These are phyloP conservation scores for Bedellia somnulentella DNA, from an alignment of 2,888 invertebrate genomes.

Conservation along the genomic window DNA sequence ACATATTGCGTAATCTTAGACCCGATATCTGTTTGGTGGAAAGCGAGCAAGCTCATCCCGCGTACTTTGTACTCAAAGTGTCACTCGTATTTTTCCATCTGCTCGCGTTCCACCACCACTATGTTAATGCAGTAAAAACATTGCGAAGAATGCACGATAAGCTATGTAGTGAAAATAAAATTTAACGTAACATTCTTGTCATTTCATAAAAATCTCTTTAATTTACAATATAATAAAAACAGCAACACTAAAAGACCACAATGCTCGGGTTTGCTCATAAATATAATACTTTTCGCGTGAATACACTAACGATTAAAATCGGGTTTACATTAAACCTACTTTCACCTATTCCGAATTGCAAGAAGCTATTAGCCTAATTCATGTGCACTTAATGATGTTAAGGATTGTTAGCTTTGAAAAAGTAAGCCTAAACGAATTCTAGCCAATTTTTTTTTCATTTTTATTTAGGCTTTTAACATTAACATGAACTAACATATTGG, in stretches of 20 bases:
- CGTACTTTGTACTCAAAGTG: conserved; percentile 44
- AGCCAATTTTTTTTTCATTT: conserved; percentile 36
- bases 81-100: conserved; percentile 9
- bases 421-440: conserved; percentile 49
- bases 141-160: conserved; percentile 30
- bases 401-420: conserved; percentile 49
- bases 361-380: conserved; percentile 47
- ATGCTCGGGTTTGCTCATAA: conserved; percentile 27
- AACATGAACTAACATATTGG: conserved; percentile 47
- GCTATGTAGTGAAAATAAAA: conserved; percentile 31
- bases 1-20: too few species aligned
- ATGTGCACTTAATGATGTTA: conserved; percentile 52
- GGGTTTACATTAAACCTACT: conserved; percentile 29
- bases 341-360: conserved; percentile 24
- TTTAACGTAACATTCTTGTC: conserved; percentile 55
- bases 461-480: conserved; percentile 51
- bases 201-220: conserved; percentile 49
- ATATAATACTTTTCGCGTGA: conserved; percentile 38
- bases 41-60: too few species aligned
- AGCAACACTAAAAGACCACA: conserved; percentile 33
- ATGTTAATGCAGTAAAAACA: conserved; percentile 19
- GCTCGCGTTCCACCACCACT: conserved; percentile 29
- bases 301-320: conserved; percentile 28
- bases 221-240: conserved; percentile 28
- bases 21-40: background rate